Conservation (phyloP, 2,888 invertebrate genomes). For the Scelioninae gen. 2 region DNA sequence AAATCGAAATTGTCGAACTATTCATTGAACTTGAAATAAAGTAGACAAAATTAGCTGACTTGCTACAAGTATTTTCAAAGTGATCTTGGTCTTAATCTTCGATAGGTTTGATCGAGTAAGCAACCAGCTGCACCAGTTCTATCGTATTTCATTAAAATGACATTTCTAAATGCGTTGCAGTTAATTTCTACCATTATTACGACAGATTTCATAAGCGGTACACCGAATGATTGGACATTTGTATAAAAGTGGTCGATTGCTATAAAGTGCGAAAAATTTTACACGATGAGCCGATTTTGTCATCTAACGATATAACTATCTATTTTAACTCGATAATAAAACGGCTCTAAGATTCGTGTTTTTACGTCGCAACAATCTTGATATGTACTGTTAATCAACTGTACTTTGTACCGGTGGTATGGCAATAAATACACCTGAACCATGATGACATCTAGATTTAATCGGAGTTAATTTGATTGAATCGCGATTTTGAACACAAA, state of each 20-base stretch:
- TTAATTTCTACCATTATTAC: too few species aligned
- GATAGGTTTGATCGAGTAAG: too few species aligned
- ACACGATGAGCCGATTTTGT: slow-evolving; percentile 18
- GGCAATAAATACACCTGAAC: slow-evolving; percentile 21
- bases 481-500: slow-evolving; percentile 19
- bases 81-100: too few species aligned
- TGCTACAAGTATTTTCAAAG: too few species aligned
- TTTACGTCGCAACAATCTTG: slow-evolving; percentile 36
- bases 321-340: slow-evolving; percentile 34
- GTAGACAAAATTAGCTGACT: too few species aligned
- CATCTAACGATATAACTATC: slow-evolving; percentile 24
- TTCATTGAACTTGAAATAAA: slow-evolving; percentile 3
- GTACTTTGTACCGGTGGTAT: slow-evolving; percentile 46
- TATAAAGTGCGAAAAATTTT: not conserved
- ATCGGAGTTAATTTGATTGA: slow-evolving; percentile 27
- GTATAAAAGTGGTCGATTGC: too few species aligned
- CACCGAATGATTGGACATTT: too few species aligned
- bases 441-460: slow-evolving; percentile 32
- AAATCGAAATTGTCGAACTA: too few species aligned
- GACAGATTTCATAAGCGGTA: too few species aligned
- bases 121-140: too few species aligned
- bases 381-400: slow-evolving; percentile 39
- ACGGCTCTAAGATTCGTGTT: slow-evolving; percentile 17
- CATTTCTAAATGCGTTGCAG: too few species aligned
- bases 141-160: too few species aligned